Percentiles rank a stretch among this genome's conserved stretches.
phyloP scores from a whole-genome alignment of 2,113 vertebrate species.

The Nettapus auritus region DNA sequence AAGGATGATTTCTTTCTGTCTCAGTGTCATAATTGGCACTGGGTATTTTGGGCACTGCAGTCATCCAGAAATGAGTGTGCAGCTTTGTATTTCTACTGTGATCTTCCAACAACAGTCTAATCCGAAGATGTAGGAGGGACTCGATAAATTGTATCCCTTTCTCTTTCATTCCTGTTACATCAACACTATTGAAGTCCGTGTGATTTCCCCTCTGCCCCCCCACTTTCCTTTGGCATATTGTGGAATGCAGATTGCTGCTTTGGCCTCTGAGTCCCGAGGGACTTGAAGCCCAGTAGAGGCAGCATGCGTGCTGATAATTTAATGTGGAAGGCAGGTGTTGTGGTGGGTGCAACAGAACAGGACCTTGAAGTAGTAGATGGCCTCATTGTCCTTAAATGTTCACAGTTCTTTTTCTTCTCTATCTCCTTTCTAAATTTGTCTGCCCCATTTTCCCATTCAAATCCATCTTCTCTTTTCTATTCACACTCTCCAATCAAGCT shows the following conservation, averaged over 20 bases:
- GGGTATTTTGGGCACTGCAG: conserved; percentile 43
- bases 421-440: conserved; percentile 10
- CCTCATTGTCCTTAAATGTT: not conserved
- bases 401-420: not conserved
- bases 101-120: not conserved
- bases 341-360: not conserved
- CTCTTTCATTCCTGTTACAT: not conserved
- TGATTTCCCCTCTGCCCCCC: not conserved
- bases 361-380: not conserved
- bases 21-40: conserved; percentile 3
- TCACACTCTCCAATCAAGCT: not conserved
- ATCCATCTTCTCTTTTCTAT: not conserved
- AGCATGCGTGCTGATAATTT: not conserved
- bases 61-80: conserved; percentile 26
- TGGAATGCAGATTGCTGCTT: not conserved
- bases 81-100: not conserved
- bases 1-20: conserved; percentile 24
- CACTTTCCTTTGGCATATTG: not conserved
- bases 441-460: not conserved
- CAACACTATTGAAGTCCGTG: not conserved
- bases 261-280: not conserved
- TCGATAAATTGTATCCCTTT: not conserved
- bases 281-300: not conserved
- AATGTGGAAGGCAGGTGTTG: not conserved
- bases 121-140: not conserved